A percentile compares a stretch with the other conserved stretches of the same genome.
phyloP scores from a whole-genome alignment of 2,113 vertebrate species.

The Tragelaphus strepsiceros region DNA sequence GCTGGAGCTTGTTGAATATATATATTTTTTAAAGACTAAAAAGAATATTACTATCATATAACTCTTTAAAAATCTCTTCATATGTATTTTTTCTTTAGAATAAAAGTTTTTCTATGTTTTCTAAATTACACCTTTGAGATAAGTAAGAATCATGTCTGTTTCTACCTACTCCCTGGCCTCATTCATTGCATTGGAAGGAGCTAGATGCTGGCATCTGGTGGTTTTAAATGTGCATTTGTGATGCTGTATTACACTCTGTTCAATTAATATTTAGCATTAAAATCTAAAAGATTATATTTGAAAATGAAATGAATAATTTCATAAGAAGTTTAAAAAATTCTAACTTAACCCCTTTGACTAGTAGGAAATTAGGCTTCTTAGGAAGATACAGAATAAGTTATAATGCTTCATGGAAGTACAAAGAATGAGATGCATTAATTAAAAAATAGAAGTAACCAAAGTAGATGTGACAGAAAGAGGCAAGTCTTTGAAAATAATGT shows the following conservation, averaged over 20 bases:
- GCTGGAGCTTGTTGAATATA: not conserved
- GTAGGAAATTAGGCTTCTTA: slow-evolving; percentile 6
- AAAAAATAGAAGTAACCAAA: not conserved
- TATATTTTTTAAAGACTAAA: not conserved
- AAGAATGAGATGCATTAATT: not conserved
- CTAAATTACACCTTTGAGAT: not conserved
- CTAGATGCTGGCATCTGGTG: not conserved
- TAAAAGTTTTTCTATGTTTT: not conserved
- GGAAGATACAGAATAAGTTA: not conserved
- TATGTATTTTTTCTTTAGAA: not conserved
- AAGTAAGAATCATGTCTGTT: not conserved
- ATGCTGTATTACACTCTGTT: not conserved
- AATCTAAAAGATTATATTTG: slow-evolving; percentile 13
- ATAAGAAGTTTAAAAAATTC: not conserved
- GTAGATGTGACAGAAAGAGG: not conserved
- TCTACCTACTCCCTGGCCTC: not conserved
- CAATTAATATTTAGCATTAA: slow-evolving; percentile 18
- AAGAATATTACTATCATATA: not conserved
- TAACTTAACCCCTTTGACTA: not conserved
- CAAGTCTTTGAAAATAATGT: not conserved
- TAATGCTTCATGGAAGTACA: not conserved
- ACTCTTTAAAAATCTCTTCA: not conserved
- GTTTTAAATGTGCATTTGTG: not conserved
- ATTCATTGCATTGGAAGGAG: not conserved
- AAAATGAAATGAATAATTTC: slow-evolving; percentile 64